A percentile compares a stretch with the other conserved stretches of the same genome.
Conservation (phyloP, 2,113 vertebrate genomes). For the Anolis carolinensis region DNA sequence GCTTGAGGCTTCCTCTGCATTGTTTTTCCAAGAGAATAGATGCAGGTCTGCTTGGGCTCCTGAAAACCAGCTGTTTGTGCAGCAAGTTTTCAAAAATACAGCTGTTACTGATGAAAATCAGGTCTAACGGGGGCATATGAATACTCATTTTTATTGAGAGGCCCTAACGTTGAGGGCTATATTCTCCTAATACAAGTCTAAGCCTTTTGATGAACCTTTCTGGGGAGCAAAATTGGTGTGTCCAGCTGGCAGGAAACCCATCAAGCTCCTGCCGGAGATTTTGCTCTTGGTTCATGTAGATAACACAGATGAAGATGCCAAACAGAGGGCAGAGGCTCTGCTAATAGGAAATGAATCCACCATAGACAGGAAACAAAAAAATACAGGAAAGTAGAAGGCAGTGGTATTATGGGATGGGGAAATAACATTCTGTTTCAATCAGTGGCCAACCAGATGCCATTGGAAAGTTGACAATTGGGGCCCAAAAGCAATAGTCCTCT, state of each 20-base stretch:
- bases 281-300: not conserved
- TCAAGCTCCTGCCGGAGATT: not conserved
- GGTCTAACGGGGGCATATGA: not conserved
- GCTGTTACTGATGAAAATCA: fast-evolving
- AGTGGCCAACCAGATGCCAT: not conserved
- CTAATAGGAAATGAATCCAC: not conserved
- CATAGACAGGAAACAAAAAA: not conserved
- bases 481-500: not conserved
- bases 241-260: not conserved
- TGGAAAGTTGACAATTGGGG: not conserved
- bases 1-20: not conserved
- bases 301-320: not conserved
- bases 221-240: not conserved
- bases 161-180: not conserved
- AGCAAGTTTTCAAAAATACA: not conserved
- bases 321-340: not conserved
- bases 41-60: fast-evolving
- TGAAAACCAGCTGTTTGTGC: fast-evolving
- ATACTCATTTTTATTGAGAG: not conserved
- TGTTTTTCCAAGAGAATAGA: not conserved
- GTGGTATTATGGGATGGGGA: not conserved
- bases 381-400: not conserved
- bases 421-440: not conserved
- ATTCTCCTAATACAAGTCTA: not conserved
- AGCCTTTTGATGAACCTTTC: not conserved